These are phyloP conservation scores for Corythornis madagascariensis DNA, from an alignment of 2,113 vertebrate genomes.

Conservation along the genomic window DNA sequence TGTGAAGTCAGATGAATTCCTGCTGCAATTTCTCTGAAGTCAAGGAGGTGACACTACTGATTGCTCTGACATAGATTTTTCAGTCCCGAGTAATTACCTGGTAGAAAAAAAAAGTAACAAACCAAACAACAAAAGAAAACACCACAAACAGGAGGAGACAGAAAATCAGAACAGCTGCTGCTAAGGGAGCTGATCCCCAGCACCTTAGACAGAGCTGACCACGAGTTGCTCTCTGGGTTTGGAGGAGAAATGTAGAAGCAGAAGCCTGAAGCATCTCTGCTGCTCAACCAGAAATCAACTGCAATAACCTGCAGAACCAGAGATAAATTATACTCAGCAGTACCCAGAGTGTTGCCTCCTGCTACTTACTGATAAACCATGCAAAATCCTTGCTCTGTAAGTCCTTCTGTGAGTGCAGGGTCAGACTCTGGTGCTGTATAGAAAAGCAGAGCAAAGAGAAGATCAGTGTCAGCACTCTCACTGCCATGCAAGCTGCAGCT, in stretches of 20 bases:
- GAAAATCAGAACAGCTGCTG: neutral
- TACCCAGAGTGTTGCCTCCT: neutral
- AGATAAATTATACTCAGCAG: neutral
- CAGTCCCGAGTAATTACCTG: neutral
- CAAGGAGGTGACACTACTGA: neutral
- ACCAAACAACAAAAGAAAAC: neutral
- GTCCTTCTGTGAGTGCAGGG: neutral
- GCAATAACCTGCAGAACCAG: neutral
- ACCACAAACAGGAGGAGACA: neutral
- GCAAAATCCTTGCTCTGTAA: neutral
- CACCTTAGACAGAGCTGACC: neutral
- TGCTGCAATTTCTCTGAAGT: slow-evolving; percentile 15
- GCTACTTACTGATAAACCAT: neutral
- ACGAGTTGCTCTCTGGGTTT: neutral
- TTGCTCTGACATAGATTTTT: slow-evolving; percentile 34
- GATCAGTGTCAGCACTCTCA: neutral
- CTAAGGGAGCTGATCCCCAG: neutral
- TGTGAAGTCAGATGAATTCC: neutral
- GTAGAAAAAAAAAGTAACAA: neutral
- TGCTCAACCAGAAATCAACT: neutral
- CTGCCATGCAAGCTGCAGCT: neutral
- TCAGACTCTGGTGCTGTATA: neutral
- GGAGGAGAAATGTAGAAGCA: neutral
- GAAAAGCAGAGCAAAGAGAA: neutral
- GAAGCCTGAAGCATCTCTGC: neutral